Percentiles rank a stretch among this genome's conserved stretches.
These are phyloP conservation scores for Drepana falcataria DNA, from an alignment of 2,888 invertebrate genomes.

Conservation along the genomic window DNA sequence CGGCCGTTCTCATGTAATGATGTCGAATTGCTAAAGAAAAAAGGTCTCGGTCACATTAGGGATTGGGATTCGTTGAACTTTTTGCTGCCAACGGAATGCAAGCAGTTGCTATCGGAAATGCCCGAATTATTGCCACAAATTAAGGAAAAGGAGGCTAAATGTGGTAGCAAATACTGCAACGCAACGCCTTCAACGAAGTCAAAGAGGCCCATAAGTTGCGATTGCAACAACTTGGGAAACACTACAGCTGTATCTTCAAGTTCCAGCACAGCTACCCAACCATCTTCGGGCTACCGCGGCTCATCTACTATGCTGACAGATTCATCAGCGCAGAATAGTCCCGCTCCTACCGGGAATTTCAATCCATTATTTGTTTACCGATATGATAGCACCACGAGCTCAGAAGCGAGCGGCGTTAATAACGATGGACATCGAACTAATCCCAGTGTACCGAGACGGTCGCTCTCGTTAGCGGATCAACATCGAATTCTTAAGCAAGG, in stretches of 20 bases:
- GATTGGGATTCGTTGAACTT: conserved; percentile 97
- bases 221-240: conserved; percentile 76
- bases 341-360: conserved; percentile 77
- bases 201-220: conserved; percentile 80
- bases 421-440: conserved; percentile 66
- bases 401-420: conserved; percentile 84
- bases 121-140: conserved; percentile 85
- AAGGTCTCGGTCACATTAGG: conserved; percentile 89
- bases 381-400: conserved; percentile 87
- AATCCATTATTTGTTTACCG: conserved; percentile 89
- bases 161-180: conserved; percentile 63
- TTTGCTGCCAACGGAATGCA: conserved; percentile 90
- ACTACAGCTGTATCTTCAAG: conserved; percentile 80
- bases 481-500: conserved; percentile 59
- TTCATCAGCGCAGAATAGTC: conserved; percentile 85
- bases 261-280: conserved; percentile 87
- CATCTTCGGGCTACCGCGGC: conserved; percentile 91
- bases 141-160: conserved; percentile 73
- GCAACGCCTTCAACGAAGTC: conserved; percentile 70
- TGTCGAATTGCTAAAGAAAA: conserved; percentile 87
- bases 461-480: conserved; percentile 80
- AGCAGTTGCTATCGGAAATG: conserved; percentile 86
- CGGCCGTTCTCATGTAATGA: conserved; percentile 90
- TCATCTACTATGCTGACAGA: conserved; percentile 90
- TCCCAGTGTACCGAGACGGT: conserved; percentile 83